Conservation (phyloP, 2,888 invertebrate species). For the Aethes cnicana region DNA sequence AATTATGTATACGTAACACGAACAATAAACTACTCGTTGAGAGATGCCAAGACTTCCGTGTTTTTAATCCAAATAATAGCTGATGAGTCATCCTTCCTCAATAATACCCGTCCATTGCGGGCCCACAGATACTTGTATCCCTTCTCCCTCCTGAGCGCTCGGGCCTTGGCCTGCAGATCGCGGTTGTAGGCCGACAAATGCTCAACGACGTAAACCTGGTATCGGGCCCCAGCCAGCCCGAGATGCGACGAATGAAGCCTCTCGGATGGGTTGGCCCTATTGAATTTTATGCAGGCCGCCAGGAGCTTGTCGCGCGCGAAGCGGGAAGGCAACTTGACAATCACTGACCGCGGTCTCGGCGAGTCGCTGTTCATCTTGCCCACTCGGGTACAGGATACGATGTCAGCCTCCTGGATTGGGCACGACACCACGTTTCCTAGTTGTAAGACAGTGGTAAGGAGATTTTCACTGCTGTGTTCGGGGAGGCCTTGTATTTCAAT, state of each 20-base stretch:
- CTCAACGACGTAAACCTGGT: too few species aligned
- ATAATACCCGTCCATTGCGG: background rate
- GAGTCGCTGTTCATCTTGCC: conserved; percentile 7
- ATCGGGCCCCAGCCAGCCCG: conserved; percentile 13
- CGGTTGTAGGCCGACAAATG: background rate
- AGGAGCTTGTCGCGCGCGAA: conserved; percentile 8
- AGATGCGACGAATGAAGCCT: conserved; percentile 10
- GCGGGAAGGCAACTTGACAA: background rate
- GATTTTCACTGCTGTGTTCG: conserved; percentile 16
- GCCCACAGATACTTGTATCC: background rate
- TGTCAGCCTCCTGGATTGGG: conserved; percentile 4
- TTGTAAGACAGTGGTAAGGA: conserved; percentile 8
- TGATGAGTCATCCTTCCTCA: background rate
- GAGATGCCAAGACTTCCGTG: too few species aligned
- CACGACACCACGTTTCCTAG: conserved; percentile 4
- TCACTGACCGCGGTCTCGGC: conserved; percentile 13
- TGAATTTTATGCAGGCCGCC: conserved; percentile 13
- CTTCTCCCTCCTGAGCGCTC: background rate
- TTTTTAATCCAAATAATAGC: too few species aligned
- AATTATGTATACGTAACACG: too few species aligned
- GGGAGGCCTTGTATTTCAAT: conserved; percentile 21
- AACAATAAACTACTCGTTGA: too few species aligned
- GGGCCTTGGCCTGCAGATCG: background rate
- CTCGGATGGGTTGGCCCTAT: conserved; percentile 2
- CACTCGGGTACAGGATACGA: conserved; percentile 3